These are phyloP conservation scores for Tolypeutes matacus DNA, from an alignment of 2,797 vertebrate species.

Conservation along the genomic window DNA sequence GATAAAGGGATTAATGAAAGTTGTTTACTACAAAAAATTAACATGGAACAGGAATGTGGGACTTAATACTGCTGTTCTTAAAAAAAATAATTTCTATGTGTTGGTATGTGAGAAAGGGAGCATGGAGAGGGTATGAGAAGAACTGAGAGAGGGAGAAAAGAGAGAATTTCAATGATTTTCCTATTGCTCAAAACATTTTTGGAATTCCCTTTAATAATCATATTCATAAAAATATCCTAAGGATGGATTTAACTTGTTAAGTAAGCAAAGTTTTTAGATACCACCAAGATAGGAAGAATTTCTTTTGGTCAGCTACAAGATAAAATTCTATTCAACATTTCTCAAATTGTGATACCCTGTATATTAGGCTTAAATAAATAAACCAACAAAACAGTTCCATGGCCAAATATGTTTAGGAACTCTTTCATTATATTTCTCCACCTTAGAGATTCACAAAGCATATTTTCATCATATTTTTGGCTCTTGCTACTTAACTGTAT, in stretches of 20 bases:
- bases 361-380: background rate
- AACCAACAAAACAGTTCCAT: background rate
- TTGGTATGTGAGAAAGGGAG: background rate
- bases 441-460: constrained; percentile 24
- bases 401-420: background rate
- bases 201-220: background rate
- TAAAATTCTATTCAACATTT: constrained; percentile 23
- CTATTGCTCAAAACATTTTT: constrained; percentile 9
- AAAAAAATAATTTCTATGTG: background rate
- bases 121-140: too few species aligned
- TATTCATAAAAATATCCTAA: constrained; percentile 28
- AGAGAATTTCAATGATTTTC: background rate
- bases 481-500: background rate
- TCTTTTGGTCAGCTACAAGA: constrained; percentile 30
- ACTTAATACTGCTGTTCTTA: background rate
- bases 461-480: background rate
- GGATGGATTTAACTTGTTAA: background rate
- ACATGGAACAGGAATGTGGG: background rate
- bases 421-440: background rate
- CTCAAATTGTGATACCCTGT: constrained; percentile 5
- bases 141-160: background rate
- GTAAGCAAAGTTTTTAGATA: background rate
- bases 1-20: background rate
- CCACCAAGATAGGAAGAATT: background rate
- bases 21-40: constrained; percentile 1